Conservation (phyloP, 2,888 invertebrate species). For the Calameuta pallipes region DNA sequence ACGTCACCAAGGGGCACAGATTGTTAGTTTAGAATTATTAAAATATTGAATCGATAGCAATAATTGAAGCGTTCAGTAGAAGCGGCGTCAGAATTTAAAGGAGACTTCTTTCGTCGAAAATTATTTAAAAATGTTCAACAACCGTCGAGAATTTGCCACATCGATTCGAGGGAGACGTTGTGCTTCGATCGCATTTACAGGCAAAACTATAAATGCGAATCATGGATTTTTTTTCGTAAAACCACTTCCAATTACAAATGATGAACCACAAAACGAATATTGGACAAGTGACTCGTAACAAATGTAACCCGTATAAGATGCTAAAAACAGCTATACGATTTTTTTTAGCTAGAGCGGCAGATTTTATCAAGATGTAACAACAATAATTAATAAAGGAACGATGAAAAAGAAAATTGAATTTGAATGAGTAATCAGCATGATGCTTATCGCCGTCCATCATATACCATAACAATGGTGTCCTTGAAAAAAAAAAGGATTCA, state of each 20-base stretch:
- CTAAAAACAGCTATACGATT: neutral
- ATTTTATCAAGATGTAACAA: constrained; percentile 16
- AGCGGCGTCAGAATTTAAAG: neutral
- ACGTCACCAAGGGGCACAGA: neutral
- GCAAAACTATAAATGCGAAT: neutral
- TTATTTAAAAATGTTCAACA: neutral
- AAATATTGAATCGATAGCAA: neutral
- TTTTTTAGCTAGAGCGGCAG: constrained; percentile 11
- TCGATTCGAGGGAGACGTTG: neutral
- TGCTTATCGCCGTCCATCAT: neutral
- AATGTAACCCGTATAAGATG: neutral
- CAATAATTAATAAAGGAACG: neutral
- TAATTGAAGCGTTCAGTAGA: neutral
- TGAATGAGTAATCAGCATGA: neutral
- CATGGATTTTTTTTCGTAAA: neutral
- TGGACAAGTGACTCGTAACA: neutral
- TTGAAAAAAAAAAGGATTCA: neutral
- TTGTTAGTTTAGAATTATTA: neutral
- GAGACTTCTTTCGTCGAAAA: neutral
- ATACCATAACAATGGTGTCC: neutral
- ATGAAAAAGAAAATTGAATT: neutral
- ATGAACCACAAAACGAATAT: too few species aligned
- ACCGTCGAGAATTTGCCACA: neutral
- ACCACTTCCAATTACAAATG: neutral
- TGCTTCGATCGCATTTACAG: neutral